Conservation (phyloP, 2,113 vertebrate species). For the Sinocyclocheilus maitianheensis region DNA sequence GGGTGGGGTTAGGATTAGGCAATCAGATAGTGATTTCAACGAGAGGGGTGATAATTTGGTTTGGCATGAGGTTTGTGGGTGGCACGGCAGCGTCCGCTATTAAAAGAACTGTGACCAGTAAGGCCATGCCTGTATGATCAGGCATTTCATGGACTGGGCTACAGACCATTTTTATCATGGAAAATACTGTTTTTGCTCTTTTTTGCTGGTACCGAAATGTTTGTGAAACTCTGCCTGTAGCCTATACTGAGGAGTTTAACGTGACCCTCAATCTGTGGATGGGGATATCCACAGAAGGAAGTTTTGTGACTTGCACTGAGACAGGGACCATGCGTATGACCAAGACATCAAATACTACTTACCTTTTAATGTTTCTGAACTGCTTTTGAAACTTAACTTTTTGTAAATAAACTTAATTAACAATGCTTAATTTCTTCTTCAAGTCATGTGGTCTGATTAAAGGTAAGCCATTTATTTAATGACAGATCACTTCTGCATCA, state of each 20-base stretch:
- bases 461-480: not conserved
- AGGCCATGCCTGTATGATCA: constrained; percentile 79
- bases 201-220: not conserved
- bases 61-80: constrained; percentile 76
- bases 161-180: not conserved
- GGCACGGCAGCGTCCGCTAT: constrained; percentile 72
- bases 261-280: not conserved
- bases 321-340: not conserved
- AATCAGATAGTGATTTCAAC: no score
- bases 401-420: constrained; percentile 5
- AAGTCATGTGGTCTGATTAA: not conserved
- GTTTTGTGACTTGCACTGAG: not conserved
- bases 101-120: constrained; percentile 76
- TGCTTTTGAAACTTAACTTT: not conserved
- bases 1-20: no score
- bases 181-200: no score
- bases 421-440: not conserved
- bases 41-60: no score
- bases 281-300: not conserved
- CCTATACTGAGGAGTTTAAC: not conserved
- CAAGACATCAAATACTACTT: not conserved
- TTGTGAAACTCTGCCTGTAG: not conserved
- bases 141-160: not conserved
- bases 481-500: not conserved
- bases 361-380: not conserved